A percentile compares a stretch with the other conserved stretches of the same genome.
Conservation (phyloP, 2,888 invertebrate genomes). For the Cryptocheilus praepositus region DNA sequence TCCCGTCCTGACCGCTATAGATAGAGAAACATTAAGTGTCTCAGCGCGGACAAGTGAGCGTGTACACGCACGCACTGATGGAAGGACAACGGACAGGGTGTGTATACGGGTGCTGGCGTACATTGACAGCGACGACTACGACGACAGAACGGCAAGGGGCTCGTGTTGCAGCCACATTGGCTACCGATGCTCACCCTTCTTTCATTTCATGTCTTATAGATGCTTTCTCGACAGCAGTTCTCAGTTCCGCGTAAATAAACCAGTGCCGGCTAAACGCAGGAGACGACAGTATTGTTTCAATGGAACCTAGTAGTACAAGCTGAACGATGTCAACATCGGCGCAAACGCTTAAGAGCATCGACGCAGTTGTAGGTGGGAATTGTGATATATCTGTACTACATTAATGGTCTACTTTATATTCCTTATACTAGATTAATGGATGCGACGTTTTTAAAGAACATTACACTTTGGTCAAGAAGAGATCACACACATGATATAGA, state of each 20-base stretch:
- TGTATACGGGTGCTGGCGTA: conserved; percentile 25
- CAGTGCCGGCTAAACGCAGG: not conserved
- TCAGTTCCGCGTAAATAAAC: conserved; percentile 33
- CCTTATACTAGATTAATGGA: too few species aligned
- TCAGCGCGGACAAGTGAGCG: conserved; percentile 37
- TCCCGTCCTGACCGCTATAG: conserved; percentile 68
- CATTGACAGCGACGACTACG: conserved; percentile 36
- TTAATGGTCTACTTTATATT: too few species aligned
- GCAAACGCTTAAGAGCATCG: too few species aligned
- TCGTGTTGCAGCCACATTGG: conserved; percentile 45
- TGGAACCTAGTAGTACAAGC: not conserved
- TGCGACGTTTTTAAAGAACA: too few species aligned
- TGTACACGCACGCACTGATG: conserved; percentile 8
- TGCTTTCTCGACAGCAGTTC: conserved; percentile 52
- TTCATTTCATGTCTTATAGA: conserved; percentile 64
- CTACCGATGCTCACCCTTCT: conserved; percentile 61
- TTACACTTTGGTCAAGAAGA: too few species aligned
- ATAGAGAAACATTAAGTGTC: conserved; percentile 73
- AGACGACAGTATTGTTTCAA: not conserved
- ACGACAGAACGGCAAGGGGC: conserved; percentile 48
- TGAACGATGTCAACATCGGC: too few species aligned
- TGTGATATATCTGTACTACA: too few species aligned
- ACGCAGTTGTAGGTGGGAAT: too few species aligned
- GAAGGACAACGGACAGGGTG: conserved; percentile 28
- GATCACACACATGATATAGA: too few species aligned